These are phyloP conservation scores for Drosophila quinaria DNA, from an alignment of 2,888 invertebrate species.

Conservation along the genomic window DNA sequence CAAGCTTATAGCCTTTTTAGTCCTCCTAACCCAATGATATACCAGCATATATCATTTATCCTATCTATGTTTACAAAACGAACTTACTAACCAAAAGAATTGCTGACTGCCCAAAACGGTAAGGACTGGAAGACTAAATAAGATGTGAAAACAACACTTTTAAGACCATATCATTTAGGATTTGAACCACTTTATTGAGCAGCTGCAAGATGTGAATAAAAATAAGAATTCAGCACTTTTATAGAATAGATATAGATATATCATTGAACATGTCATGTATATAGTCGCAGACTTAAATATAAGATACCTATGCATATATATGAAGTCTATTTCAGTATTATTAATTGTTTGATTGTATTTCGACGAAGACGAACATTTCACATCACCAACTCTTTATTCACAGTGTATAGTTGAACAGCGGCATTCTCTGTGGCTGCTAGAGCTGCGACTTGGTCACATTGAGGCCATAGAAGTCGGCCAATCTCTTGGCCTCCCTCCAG, in stretches of 20 bases:
- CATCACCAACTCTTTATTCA: not conserved
- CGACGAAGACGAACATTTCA: constrained; percentile 6
- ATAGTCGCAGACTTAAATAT: constrained; percentile 35
- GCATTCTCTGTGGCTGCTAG: constrained; percentile 62
- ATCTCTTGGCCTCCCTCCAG: constrained; percentile 89
- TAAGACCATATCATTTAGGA: not conserved
- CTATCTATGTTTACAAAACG: no score
- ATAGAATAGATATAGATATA: constrained; percentile 24
- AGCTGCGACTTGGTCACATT: constrained; percentile 74
- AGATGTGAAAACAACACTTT: no score
- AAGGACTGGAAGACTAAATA: no score
- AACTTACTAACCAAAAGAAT: no score
- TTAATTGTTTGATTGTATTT: constrained; percentile 55
- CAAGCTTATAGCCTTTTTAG: no score
- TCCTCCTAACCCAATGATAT: no score
- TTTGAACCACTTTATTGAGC: constrained; percentile 52
- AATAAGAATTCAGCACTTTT: constrained; percentile 34
- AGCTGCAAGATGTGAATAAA: constrained; percentile 30
- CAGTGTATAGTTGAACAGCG: not conserved
- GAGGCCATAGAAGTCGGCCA: constrained; percentile 84
- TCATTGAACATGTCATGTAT: constrained; percentile 3
- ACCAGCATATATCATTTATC: no score
- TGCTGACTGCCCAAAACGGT: no score
- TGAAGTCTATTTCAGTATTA: constrained; percentile 63
- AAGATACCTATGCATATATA: constrained; percentile 40